Evolutionary conservation across 2,113 vertebrate genomes (phyloP), one percentile per base, ranked within the genome.

Genomic region (Trogon surrucura): DNA sequence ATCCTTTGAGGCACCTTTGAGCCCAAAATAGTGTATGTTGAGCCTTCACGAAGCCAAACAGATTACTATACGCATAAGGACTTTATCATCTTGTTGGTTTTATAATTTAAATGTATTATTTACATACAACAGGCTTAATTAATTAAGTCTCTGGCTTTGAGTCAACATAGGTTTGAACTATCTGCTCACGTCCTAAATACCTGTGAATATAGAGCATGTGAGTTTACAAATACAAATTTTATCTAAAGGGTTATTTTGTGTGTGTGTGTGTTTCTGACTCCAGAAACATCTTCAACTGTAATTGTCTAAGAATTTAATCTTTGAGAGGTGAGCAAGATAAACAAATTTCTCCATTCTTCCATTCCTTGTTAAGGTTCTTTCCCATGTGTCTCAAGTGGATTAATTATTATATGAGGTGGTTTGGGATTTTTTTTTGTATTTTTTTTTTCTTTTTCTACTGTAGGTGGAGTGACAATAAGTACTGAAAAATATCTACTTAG

Each of bases 361-460:
- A 2, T 61, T 80, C 27, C 19, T 20, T 51, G 20, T 27, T 64
- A 79, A 16, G 11, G 2, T 8, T 74, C 16, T 20, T 88, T 88
- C 15, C 26, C 5, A 27, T 44, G 14, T 60, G 7, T 61, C 23
- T 62, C 34, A 70, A 74, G 66, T 30, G 0, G 25, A 74, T 51
- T 92, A 61, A 61, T 11, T 60, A 5, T 5, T 27, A 30, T 13
- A 17, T 15, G 9, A 67, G 6, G 1, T 9, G 1, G 0, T n/a
- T 23, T 11, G 21, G 21, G 50, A 4, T 1, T 7, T 38, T 34
- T 60, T 36, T 36, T 36, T 36, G 36, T 36, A 36, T 36, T 1
- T 7, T 38, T 34, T 60, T n/a, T 19, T 26, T 48, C 54, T 58
- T 57, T 4, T 41, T 41, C 41, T 41, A 41, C 9, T 41, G 41